Conservation (phyloP, 2,888 invertebrate species). For the Muschampia plurimacula region DNA sequence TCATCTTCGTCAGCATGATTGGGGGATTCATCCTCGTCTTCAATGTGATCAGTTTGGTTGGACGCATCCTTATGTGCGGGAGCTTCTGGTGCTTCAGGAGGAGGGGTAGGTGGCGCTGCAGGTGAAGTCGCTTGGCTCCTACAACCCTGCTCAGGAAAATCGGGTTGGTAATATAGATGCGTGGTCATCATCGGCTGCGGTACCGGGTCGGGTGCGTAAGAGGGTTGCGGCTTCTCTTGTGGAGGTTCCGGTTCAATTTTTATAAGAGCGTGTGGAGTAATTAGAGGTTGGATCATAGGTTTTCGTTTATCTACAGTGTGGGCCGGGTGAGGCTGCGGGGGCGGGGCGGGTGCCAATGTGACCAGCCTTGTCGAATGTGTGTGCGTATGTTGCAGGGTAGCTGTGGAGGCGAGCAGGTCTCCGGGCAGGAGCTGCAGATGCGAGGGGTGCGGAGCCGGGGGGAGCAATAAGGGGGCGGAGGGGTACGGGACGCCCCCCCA, state of each 20-base stretch:
- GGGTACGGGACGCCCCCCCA: constrained; percentile 89
- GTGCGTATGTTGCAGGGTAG: constrained; percentile 88
- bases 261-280: constrained; percentile 85
- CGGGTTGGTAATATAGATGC: constrained; percentile 85
- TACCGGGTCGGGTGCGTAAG: constrained; percentile 77
- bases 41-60: constrained; percentile 92
- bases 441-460: constrained; percentile 84
- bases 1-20: constrained; percentile 79
- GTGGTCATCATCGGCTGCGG: constrained; percentile 83
- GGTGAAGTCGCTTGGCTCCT: constrained; percentile 87
- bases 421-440: constrained; percentile 89
- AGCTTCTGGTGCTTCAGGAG: constrained; percentile 83
- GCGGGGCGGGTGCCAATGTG: constrained; percentile 86
- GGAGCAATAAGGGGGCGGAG: constrained; percentile 72
- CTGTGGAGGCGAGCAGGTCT: constrained; percentile 87
- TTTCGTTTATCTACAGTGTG: constrained; percentile 72
- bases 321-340: constrained; percentile 68
- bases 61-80: constrained; percentile 92
- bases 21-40: constrained; percentile 88
- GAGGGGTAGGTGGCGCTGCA: constrained; percentile 83
- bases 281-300: constrained; percentile 70
- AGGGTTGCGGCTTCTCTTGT: constrained; percentile 74
- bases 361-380: constrained; percentile 89
- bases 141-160: constrained; percentile 77
- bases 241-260: constrained; percentile 90